These are phyloP conservation scores for Morpho deidamia DNA, from an alignment of 2,888 invertebrate genomes.

Conservation along the genomic window DNA sequence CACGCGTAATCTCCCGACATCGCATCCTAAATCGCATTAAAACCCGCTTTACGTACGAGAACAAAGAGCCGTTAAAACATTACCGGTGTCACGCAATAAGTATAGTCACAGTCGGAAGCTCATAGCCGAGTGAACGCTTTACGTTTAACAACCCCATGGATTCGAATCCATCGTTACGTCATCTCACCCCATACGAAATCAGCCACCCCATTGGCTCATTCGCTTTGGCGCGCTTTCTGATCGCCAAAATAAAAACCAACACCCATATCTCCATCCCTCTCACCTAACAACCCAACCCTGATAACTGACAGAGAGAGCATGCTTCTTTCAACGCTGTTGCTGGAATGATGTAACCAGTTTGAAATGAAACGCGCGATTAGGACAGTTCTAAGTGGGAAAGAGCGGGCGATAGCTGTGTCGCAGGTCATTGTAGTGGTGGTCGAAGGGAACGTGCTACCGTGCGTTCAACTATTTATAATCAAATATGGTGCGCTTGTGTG, in stretches of 20 bases:
- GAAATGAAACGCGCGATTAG: slow-evolving; percentile 43
- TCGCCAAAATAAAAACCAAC: slow-evolving; percentile 41
- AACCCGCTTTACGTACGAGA: slow-evolving; percentile 56
- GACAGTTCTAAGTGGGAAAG: slow-evolving; percentile 34
- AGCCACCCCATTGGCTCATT: slow-evolving; percentile 51
- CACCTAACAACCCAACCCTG: slow-evolving; percentile 33
- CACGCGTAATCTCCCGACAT: slow-evolving; percentile 60
- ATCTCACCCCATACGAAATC: slow-evolving; percentile 70
- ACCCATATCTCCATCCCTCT: slow-evolving; percentile 43
- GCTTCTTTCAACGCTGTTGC: slow-evolving; percentile 43
- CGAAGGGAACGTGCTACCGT: slow-evolving; percentile 77
- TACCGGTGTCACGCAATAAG: slow-evolving; percentile 43
- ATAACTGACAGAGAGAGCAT: slow-evolving; percentile 49
- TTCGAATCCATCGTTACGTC: slow-evolving; percentile 62
- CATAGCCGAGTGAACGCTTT: slow-evolving; percentile 68
- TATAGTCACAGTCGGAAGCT: slow-evolving; percentile 56
- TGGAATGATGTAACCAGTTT: slow-evolving; percentile 66
- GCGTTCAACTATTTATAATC: slow-evolving; percentile 77
- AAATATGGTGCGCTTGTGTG: slow-evolving; percentile 57
- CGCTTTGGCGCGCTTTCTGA: slow-evolving; percentile 73
- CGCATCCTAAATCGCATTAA: slow-evolving; percentile 53
- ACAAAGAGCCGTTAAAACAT: slow-evolving; percentile 69
- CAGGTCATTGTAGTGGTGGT: slow-evolving; percentile 68
- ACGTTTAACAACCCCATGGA: slow-evolving; percentile 69
- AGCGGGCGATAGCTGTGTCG: slow-evolving; percentile 48